phyloP scores from a whole-genome alignment of 2,113 vertebrate species.

The Pelmatolapia mariae region DNA sequence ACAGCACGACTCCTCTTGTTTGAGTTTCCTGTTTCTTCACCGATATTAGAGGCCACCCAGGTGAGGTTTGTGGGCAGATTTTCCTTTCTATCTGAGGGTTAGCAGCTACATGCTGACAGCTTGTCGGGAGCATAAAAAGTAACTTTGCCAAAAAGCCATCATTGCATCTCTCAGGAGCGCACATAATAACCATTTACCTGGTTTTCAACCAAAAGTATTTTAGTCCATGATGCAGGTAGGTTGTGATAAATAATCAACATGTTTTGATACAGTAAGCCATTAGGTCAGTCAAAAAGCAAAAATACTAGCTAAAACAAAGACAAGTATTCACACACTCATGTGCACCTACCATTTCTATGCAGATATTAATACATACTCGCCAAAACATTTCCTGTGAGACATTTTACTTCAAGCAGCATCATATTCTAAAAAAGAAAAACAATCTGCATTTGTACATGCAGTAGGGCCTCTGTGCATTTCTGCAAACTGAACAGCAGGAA shows the following conservation, averaged over 20 bases:
- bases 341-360: background rate
- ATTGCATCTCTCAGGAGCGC: background rate
- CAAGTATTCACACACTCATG: background rate
- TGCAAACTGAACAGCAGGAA: background rate
- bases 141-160: background rate
- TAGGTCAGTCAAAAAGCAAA: background rate
- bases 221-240: background rate
- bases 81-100: background rate
- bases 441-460: background rate
- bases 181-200: fast-evolving
- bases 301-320: background rate
- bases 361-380: fast-evolving
- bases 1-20: background rate
- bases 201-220: background rate
- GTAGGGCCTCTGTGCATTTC: background rate
- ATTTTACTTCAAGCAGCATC: constrained; percentile 12
- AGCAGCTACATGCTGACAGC: background rate
- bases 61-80: background rate
- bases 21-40: background rate
- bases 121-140: background rate
- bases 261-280: background rate
- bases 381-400: background rate
- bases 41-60: background rate
- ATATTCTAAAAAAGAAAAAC: background rate
- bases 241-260: background rate